These are phyloP conservation scores for Cyprinella venusta DNA, from an alignment of 2,797 vertebrate genomes.

Conservation along the genomic window DNA sequence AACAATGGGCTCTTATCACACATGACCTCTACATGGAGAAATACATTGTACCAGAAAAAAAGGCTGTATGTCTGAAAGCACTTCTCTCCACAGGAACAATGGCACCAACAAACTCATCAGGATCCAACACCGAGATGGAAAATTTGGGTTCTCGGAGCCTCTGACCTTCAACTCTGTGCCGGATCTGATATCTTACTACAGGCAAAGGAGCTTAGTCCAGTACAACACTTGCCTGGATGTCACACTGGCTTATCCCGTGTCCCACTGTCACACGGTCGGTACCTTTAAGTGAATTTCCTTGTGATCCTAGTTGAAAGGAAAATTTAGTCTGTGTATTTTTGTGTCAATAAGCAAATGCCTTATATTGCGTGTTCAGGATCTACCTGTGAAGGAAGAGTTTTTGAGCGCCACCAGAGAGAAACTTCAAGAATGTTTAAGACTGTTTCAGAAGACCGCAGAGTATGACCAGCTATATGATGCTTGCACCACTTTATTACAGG, in stretches of 20 bases:
- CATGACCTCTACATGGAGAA: neutral
- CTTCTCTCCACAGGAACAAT: constrained; percentile 83
- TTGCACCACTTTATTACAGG: constrained; percentile 94
- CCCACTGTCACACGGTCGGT: constrained; percentile 77
- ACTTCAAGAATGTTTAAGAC: constrained; percentile 90
- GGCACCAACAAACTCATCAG: constrained; percentile 96
- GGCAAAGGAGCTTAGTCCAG: constrained; percentile 91
- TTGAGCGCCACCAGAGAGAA: constrained; percentile 92
- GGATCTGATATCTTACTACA: constrained; percentile 94
- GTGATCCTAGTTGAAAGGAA: neutral
- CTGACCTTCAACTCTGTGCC: constrained; percentile 92
- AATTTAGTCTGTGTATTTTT: neutral
- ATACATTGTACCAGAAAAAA: neutral
- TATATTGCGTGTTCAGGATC: constrained; percentile 80
- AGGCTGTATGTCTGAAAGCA: neutral
- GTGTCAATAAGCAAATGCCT: neutral
- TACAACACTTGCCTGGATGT: constrained; percentile 95
- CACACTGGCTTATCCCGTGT: constrained; percentile 90
- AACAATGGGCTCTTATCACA: neutral
- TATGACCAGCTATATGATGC: constrained; percentile 94
- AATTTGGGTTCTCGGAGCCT: constrained; percentile 94
- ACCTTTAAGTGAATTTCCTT: neutral
- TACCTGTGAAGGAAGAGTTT: constrained; percentile 89
- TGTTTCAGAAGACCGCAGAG: constrained; percentile 94
- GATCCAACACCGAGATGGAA: constrained; percentile 92